Evolutionary conservation across 2,113 vertebrate genomes (phyloP).

Genomic region (Hydropotes inermis): DNA sequence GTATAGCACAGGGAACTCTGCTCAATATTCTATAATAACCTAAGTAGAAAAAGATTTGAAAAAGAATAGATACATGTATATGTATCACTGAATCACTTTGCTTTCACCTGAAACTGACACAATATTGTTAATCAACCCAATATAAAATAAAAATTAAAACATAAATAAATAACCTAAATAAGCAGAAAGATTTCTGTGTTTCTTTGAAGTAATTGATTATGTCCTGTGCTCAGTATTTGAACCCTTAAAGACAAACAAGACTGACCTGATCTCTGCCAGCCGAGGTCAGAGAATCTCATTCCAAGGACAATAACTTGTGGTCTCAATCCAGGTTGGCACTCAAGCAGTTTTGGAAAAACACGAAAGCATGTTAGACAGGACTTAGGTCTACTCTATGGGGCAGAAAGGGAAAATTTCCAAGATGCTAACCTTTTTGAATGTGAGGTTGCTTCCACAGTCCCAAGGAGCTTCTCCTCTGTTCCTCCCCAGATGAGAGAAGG

Average conservation of each 20-base stretch:
- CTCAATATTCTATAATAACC: background rate
- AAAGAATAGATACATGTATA: background rate
- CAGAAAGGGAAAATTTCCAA: background rate
- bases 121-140: background rate
- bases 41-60: background rate
- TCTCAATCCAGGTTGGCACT: background rate
- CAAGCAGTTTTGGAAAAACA: background rate
- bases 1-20: background rate
- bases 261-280: too few relatives aligned
- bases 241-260: background rate
- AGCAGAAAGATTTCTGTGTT: background rate
- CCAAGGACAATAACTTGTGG: background rate
- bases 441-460: background rate
- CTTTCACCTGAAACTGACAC: background rate
- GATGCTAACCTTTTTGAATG: background rate
- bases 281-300: background rate
- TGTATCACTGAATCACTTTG: background rate
- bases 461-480: fast-evolving
- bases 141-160: background rate
- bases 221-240: background rate
- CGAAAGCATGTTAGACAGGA: background rate
- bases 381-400: background rate
- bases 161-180: background rate
- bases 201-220: background rate
- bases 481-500: fast-evolving